Conservation (phyloP, 1,140 invertebrate genomes). For the Bombus polaris region DNA sequence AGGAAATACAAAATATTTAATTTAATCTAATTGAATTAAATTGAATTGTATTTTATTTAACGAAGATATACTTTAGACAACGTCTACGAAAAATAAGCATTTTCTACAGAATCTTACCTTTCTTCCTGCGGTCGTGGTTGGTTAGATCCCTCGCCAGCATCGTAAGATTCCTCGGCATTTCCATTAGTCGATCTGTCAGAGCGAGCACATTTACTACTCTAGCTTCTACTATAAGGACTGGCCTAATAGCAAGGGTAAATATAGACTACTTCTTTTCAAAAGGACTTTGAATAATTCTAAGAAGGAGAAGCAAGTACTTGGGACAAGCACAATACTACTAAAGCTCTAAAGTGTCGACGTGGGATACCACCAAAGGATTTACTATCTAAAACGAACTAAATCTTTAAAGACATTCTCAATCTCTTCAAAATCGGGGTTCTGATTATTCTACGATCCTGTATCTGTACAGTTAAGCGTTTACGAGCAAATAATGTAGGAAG, state of each 20-base stretch:
- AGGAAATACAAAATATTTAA: background rate
- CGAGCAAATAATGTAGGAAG: conserved; percentile 25
- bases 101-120: conserved; percentile 70
- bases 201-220: conserved; percentile 77
- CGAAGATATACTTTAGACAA: background rate
- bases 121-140: conserved; percentile 30
- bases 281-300: background rate
- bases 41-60: background rate
- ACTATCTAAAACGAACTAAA: background rate
- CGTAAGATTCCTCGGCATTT: conserved; percentile 58
- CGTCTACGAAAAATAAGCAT: background rate
- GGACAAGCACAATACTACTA: conserved; percentile 21
- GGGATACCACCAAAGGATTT: background rate
- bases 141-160: conserved; percentile 71
- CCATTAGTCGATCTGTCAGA: conserved; percentile 73
- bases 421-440: no score
- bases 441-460: background rate
- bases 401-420: background rate
- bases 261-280: background rate
- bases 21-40: background rate
- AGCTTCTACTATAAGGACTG: conserved; percentile 54
- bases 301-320: background rate
- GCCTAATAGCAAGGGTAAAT: background rate
- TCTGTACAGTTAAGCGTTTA: conserved; percentile 27
- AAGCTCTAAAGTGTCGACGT: conserved; percentile 19